phyloP scores from a whole-genome alignment of 1,140 invertebrate genomes.

The Nylanderia fulva region DNA sequence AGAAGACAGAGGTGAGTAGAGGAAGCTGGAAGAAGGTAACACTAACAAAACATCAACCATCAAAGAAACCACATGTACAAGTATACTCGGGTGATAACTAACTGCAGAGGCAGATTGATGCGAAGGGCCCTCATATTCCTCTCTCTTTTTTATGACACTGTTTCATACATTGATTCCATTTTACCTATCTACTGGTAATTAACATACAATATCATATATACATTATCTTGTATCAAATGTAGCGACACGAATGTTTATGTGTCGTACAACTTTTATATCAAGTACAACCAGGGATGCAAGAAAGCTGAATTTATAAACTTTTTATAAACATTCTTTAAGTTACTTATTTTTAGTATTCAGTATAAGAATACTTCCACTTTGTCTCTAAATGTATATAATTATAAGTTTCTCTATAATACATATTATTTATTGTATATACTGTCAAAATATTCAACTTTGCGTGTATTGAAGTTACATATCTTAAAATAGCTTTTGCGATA shows the following conservation, averaged over 20 bases:
- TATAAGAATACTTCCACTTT: conserved; percentile 38
- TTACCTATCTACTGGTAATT: conserved; percentile 43
- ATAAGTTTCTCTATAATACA: conserved; percentile 18
- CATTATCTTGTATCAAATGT: conserved; percentile 7
- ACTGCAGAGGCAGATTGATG: conserved; percentile 71
- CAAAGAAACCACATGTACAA: conserved; percentile 72
- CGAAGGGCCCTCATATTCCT: conserved; percentile 71
- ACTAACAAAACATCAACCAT: conserved; percentile 80
- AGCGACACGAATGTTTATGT: conserved; percentile 19
- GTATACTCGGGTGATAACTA: conserved; percentile 75
- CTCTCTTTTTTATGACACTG: conserved; percentile 55
- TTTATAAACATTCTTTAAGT: conserved; percentile 40
- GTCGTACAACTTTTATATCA: conserved; percentile 66
- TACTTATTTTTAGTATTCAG: conserved; percentile 40
- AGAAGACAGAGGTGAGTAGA: conserved; percentile 86
- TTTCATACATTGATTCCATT: conserved; percentile 53
- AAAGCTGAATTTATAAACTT: conserved; percentile 26
- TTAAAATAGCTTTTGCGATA: conserved; percentile 63
- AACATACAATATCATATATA: conserved; percentile 43
- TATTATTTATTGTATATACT: conserved; percentile 10
- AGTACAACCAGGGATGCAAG: conserved; percentile 70
- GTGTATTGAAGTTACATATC: conserved; percentile 58
- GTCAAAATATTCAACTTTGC: conserved; percentile 51
- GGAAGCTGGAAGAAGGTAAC: conserved; percentile 85
- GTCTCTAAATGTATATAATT: neutral